These are phyloP conservation scores for Tyria jacobaeae DNA, from an alignment of 2,888 invertebrate genomes.

Conservation along the genomic window DNA sequence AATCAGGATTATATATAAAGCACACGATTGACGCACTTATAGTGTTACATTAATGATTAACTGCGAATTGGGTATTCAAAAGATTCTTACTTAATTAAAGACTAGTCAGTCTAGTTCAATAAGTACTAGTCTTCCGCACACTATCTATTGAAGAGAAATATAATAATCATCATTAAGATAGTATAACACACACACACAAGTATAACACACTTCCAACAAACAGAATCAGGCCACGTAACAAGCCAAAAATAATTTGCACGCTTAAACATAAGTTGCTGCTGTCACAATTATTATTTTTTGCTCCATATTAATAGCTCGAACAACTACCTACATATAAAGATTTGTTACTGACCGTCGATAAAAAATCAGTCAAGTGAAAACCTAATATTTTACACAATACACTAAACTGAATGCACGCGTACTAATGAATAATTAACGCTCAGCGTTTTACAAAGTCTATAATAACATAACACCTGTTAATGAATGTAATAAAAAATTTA, in stretches of 20 bases:
- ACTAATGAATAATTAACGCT: background rate
- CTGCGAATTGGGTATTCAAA: no score
- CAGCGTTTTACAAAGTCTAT: background rate
- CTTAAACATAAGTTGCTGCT: background rate
- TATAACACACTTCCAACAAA: background rate
- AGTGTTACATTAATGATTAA: no score
- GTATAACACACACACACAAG: no score
- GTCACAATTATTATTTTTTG: background rate
- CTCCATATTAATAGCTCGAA: background rate
- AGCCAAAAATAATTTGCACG: background rate
- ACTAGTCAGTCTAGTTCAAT: no score
- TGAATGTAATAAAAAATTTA: constrained; percentile 10
- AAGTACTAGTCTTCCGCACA: no score
- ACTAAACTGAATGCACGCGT: background rate
- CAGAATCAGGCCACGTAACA: background rate
- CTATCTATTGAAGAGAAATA: no score
- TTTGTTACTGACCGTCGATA: background rate
- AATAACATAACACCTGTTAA: constrained; percentile 12
- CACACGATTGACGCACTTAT: no score
- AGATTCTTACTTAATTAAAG: no score
- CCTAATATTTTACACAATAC: background rate
- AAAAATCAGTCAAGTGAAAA: background rate
- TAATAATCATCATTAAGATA: no score
- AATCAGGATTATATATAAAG: no score
- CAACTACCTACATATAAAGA: background rate